Conservation (phyloP, 1,140 invertebrate genomes). For the Bombus picipes region DNA sequence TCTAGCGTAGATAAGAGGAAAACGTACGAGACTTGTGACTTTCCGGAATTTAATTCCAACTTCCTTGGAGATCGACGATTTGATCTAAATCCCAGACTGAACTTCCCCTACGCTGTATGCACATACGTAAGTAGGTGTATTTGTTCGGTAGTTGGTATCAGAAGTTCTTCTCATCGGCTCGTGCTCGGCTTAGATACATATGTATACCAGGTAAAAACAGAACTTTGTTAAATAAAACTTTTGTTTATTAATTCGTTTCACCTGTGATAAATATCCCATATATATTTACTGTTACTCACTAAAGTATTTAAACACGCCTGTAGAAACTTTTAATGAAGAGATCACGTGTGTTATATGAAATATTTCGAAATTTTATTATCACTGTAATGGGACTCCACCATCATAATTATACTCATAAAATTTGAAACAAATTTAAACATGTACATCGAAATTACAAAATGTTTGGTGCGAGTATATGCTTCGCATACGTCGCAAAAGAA, state of each 20-base stretch:
- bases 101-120: neutral
- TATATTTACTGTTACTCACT: neutral
- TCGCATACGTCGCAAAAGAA: no score
- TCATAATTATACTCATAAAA: neutral
- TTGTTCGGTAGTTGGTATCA: neutral
- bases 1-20: neutral
- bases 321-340: neutral
- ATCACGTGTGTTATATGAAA: neutral
- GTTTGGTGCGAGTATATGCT: no score
- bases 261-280: neutral
- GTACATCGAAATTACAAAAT: no score
- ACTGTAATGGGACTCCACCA: no score
- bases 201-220: neutral
- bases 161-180: slow-evolving; percentile 1
- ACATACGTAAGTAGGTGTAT: slow-evolving; percentile 21
- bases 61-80: slow-evolving; percentile 17
- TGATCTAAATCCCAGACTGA: slow-evolving; percentile 29
- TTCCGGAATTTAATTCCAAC: slow-evolving; percentile 31
- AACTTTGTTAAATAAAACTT: neutral
- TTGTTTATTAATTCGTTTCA: no score
- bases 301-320: neutral
- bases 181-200: neutral
- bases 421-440: neutral
- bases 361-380: neutral
- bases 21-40: slow-evolving; percentile 17